Evolutionary conservation across 1,140 invertebrate genomes (phyloP), one percentile per base, ranked within the genome.

Genomic region (Pseudoatta argentina): DNA sequence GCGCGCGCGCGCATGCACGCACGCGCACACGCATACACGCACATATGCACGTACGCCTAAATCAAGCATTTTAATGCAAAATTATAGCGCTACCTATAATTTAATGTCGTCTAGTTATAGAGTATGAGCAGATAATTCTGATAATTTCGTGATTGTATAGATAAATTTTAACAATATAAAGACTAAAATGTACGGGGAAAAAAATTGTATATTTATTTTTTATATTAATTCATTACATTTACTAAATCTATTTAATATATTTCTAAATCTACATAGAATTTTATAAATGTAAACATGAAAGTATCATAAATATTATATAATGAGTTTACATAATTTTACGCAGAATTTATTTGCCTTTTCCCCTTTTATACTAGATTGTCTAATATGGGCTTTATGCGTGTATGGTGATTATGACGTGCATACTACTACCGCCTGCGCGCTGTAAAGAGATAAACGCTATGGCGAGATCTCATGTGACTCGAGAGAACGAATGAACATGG

Each of bases 361-460:
- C 12, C 16, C 16, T 48, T 75, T 34, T 34, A 30, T 21, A 75
- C 21, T 51, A 51, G 24, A 55, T 63, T 57, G 39, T 48, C 61
- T 75, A 59, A 83, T 63, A 51, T 44, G n/a, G 24, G 69, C 55
- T 83, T 75, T 61, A 61, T 61, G 24, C 39, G 14, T 82, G 51
- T 57, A 12, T 30, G 14, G 10, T 79, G 44, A 79, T 75, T 75
- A 83, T 61, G 4, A 71, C 61, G 73, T 48, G 63, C 63, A 75
- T 78, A 86, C 85, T 91, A 91, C 89, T 92, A 92, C 92, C 91
- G 91, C 92, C 88, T 86, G 91, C 91, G 91, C 92, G 88, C 87
- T 89, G 83, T 92, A 89, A 83, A 90, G 89, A 91, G 90, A 85
- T 76, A 92, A 92, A 93, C 77, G 91, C 92, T 88, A 92, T 92